A percentile compares a stretch with the other conserved stretches of the same genome.
Conservation (phyloP, 2,113 vertebrate species). For the Boulengeromyrus knoepffleri region DNA sequence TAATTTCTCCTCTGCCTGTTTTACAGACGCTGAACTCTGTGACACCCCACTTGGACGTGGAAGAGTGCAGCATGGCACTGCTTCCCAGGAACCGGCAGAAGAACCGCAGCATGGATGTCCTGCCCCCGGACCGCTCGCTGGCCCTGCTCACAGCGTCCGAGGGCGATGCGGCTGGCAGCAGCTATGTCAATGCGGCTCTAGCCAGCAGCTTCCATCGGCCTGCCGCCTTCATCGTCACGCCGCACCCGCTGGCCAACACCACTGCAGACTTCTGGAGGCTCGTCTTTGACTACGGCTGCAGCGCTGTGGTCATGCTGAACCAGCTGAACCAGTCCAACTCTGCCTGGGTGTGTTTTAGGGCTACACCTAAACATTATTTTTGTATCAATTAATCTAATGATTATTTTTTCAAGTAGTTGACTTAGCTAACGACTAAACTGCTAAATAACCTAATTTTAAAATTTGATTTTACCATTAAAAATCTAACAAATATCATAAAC, state of each 20-base stretch:
- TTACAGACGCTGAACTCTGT: conserved; percentile 87
- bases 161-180: conserved; percentile 69
- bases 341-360: conserved; percentile 74
- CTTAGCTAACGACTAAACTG: not conserved
- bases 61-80: conserved; percentile 91
- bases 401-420: not conserved
- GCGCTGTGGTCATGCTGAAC: conserved; percentile 94
- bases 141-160: conserved; percentile 87
- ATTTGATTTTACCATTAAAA: not conserved
- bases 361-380: not conserved
- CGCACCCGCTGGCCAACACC: conserved; percentile 85
- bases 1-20: not conserved
- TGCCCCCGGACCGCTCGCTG: conserved; percentile 87
- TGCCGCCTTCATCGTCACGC: conserved; percentile 84
- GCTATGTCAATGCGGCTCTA: conserved; percentile 90
- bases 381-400: no score
- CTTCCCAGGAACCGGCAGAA: conserved; percentile 89
- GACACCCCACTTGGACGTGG: conserved; percentile 82
- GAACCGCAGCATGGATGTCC: conserved; percentile 92
- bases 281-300: conserved; percentile 90
- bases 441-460: no score
- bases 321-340: conserved; percentile 96
- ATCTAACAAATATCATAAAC: not conserved
- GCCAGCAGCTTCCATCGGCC: conserved; percentile 87
- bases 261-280: conserved; percentile 91